phyloP scores from a whole-genome alignment of 2,113 vertebrate species.

The Amia ocellicauda region DNA sequence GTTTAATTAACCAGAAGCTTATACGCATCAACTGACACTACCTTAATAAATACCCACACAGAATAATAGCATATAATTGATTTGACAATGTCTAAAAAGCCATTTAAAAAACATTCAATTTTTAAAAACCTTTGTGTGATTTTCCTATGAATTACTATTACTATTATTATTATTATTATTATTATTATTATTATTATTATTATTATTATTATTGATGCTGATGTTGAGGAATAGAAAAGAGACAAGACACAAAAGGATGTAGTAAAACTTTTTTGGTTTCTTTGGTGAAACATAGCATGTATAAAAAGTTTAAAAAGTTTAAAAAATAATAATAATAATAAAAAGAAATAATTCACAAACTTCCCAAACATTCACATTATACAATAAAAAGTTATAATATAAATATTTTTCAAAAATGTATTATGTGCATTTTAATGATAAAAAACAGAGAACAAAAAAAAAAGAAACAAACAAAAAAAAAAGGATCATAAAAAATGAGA shows the following conservation, averaged over 20 bases:
- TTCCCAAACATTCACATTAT: slow-evolving; percentile 87
- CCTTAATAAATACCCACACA: too few species aligned
- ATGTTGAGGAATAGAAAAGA: slow-evolving; percentile 21
- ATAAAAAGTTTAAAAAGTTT: slow-evolving; percentile 77
- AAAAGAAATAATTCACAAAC: slow-evolving; percentile 66
- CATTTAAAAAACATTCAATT: too few species aligned
- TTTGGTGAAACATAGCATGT: slow-evolving; percentile 86
- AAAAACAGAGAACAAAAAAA: slow-evolving; percentile 53
- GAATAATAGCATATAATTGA: too few species aligned
- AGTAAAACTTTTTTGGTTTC: slow-evolving; percentile 82
- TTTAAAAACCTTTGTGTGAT: not conserved
- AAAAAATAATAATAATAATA: slow-evolving; percentile 19
- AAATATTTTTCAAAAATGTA: slow-evolving; percentile 88
- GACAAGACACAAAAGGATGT: slow-evolving; percentile 69
- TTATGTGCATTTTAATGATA: slow-evolving; percentile 80
- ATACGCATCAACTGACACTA: too few species aligned
- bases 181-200: not conserved
- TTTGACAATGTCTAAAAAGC: too few species aligned
- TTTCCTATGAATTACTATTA: slow-evolving; percentile 13
- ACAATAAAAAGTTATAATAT: slow-evolving; percentile 87
- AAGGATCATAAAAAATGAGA: slow-evolving; percentile 33
- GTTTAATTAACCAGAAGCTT: too few species aligned
- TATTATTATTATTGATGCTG: slow-evolving; percentile 10
- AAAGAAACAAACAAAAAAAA: slow-evolving; percentile 16
- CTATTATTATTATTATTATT: slow-evolving; percentile 8